Evolutionary conservation across 2,797 vertebrate genomes (phyloP).

Genomic region (Argentina silus): DNA sequence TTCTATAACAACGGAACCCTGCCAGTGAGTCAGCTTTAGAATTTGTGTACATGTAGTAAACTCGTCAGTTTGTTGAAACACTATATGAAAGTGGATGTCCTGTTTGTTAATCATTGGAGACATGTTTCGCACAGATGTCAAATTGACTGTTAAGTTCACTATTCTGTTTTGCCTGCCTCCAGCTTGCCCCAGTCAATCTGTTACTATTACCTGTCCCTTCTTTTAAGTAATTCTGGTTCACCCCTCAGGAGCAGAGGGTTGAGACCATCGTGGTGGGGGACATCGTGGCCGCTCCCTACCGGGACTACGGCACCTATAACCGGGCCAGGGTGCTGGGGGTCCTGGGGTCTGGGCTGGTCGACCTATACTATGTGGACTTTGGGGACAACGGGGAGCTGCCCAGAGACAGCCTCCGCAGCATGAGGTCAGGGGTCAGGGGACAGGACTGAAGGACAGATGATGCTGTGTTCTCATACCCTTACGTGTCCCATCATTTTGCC

Average conservation of each 20-base stretch:
- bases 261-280: constrained; percentile 77
- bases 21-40: constrained; percentile 61
- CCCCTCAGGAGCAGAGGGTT: constrained; percentile 75
- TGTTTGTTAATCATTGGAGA: too few species aligned
- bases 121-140: too few species aligned
- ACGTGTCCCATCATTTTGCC: too few species aligned
- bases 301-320: constrained; percentile 80
- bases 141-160: too few species aligned
- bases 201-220: too few species aligned
- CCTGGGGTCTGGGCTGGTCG: constrained; percentile 77
- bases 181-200: too few species aligned
- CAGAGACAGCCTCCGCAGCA: constrained; percentile 71
- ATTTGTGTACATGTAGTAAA: too few species aligned
- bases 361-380: constrained; percentile 90
- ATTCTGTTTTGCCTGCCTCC: too few species aligned
- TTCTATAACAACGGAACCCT: constrained; percentile 72
- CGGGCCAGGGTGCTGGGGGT: constrained; percentile 83
- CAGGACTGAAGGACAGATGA: neutral
- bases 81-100: too few species aligned
- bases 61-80: too few species aligned
- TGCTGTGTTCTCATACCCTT: too few species aligned
- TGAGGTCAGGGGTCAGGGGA: constrained; percentile 77
- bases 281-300: constrained; percentile 86
- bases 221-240: neutral
- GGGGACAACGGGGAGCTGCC: constrained; percentile 85